These are phyloP conservation scores for Saccostrea glomerata DNA, from an alignment of 1,140 invertebrate species.

Conservation along the genomic window DNA sequence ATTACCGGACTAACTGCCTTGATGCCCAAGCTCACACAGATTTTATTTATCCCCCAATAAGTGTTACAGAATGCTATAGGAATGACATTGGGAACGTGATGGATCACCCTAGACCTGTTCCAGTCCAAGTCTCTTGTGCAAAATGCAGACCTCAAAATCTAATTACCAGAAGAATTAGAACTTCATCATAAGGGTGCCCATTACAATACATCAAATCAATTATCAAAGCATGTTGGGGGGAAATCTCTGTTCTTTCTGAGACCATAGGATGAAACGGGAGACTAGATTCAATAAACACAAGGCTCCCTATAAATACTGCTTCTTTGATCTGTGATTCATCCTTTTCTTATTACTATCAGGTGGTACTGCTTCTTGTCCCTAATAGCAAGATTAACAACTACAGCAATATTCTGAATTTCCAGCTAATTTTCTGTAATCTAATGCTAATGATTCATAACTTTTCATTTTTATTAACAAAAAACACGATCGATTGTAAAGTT, in stretches of 20 bases:
- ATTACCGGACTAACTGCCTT: background rate
- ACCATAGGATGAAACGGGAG: background rate
- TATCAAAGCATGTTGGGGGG: background rate
- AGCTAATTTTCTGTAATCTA: background rate
- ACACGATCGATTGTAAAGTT: background rate
- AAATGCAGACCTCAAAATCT: slow-evolving; percentile 22
- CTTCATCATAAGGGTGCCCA: slow-evolving; percentile 22
- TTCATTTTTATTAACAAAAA: background rate
- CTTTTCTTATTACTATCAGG: background rate
- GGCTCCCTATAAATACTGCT: background rate
- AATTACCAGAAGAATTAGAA: slow-evolving; percentile 20
- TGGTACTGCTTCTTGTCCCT: background rate
- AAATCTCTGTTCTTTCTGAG: background rate
- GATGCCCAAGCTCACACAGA: background rate
- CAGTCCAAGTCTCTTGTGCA: slow-evolving; percentile 9
- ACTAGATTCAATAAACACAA: slow-evolving; percentile 8
- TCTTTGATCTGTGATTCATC: slow-evolving; percentile 22
- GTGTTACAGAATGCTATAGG: background rate
- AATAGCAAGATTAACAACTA: background rate
- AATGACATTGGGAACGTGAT: slow-evolving; percentile 5
- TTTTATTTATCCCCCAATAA: slow-evolving; percentile 12
- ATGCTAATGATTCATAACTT: background rate
- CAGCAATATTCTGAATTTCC: background rate
- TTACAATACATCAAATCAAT: slow-evolving; percentile 38
- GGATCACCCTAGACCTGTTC: slow-evolving; percentile 12